Conservation (phyloP, 2,113 vertebrate species). For the Glaucomys volans region DNA sequence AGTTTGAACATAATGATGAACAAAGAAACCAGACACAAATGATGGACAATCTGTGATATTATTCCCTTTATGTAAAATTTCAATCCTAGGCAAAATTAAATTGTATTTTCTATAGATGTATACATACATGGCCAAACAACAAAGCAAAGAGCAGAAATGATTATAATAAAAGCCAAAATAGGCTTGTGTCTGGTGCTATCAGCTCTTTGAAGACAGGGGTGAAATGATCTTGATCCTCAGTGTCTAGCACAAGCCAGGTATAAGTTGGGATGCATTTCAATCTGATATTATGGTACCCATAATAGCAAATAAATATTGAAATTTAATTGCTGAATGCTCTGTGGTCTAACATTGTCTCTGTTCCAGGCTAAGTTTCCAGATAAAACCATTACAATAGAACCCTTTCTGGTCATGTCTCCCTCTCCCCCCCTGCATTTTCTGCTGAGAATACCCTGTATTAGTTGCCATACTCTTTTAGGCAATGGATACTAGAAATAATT, state of each 20-base stretch:
- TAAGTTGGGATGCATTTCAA: not conserved
- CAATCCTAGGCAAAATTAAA: not conserved
- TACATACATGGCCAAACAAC: not conserved
- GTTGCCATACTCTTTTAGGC: not conserved
- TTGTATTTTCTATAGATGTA: not conserved
- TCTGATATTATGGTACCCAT: not conserved
- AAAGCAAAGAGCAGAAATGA: not conserved
- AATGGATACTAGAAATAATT: not conserved
- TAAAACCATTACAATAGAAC: not conserved
- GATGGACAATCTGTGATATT: not conserved
- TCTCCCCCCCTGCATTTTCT: not conserved
- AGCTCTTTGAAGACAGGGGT: not conserved
- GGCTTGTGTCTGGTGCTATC: not conserved
- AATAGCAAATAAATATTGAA: not conserved
- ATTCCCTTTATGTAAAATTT: not conserved
- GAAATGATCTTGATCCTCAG: not conserved
- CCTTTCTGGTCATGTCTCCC: not conserved
- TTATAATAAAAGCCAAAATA: not conserved
- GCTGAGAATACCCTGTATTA: no score
- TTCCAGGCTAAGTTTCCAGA: not conserved
- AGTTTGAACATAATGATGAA: not conserved
- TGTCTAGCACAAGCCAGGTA: not conserved
- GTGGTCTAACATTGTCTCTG: not conserved
- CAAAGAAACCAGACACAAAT: not conserved
- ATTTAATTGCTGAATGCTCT: not conserved